These are phyloP conservation scores for Eutrigla gurnardus DNA, from an alignment of 2,797 vertebrate species.

Conservation along the genomic window DNA sequence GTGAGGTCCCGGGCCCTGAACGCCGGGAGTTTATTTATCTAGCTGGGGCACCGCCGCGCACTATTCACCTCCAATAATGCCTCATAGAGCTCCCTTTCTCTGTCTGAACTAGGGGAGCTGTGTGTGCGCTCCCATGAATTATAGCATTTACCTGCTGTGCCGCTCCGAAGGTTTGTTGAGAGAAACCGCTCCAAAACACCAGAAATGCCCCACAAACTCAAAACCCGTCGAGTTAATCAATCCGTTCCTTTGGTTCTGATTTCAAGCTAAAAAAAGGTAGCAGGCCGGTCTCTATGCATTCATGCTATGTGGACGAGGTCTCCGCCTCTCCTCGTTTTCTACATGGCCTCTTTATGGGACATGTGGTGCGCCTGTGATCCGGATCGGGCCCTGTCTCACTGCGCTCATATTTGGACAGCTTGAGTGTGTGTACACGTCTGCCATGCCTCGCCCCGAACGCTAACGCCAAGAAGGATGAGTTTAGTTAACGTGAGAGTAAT, in stretches of 20 bases:
- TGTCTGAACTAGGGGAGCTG: conserved; percentile 78
- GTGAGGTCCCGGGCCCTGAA: conserved; percentile 87
- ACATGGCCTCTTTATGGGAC: conserved; percentile 77
- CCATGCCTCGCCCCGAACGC: conserved; percentile 76
- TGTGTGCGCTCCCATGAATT: conserved; percentile 85
- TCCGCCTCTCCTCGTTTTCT: conserved; percentile 56
- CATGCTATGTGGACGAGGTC: conserved; percentile 30
- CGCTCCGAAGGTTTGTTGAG: conserved; percentile 81
- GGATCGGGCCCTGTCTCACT: conserved; percentile 66
- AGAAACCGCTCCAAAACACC: conserved; percentile 79
- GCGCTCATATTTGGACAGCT: conserved; percentile 85
- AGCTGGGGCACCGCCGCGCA: conserved; percentile 83
- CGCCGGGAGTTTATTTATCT: conserved; percentile 89
- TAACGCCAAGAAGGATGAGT: conserved; percentile 79
- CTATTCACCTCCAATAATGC: conserved; percentile 88
- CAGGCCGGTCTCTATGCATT: conserved; percentile 35
- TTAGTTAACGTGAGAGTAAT: conserved; percentile 75
- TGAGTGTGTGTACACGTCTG: conserved; percentile 84
- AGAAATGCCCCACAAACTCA: conserved; percentile 62
- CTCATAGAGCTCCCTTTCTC: conserved; percentile 87
- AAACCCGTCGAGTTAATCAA: conserved; percentile 20
- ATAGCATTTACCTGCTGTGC: conserved; percentile 86
- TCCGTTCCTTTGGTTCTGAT: conserved; percentile 25
- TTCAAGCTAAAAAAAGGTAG: conserved; percentile 26
- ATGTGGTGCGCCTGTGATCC: conserved; percentile 74